Percentiles rank a stretch among this genome's conserved stretches.
These are phyloP conservation scores for Microctenopoma stevenorrisi DNA, from an alignment of 2,797 vertebrate species.

Conservation along the genomic window DNA sequence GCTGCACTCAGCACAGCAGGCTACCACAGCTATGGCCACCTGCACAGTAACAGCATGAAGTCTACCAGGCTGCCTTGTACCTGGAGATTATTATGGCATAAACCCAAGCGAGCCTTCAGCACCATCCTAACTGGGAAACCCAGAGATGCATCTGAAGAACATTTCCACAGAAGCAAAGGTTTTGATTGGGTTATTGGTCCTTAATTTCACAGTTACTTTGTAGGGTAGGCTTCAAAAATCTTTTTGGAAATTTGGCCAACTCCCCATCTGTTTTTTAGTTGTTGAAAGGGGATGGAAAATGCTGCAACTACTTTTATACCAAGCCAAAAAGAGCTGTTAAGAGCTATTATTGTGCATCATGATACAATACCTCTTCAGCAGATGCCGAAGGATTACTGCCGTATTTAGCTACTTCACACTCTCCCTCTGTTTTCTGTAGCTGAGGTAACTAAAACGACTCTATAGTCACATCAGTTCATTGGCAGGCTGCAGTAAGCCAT, in stretches of 20 bases:
- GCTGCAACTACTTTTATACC: neutral
- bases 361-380: slow-evolving; percentile 18
- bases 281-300: neutral
- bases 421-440: slow-evolving; percentile 1
- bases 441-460: neutral
- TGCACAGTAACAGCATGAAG: slow-evolving; percentile 74
- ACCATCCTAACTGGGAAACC: neutral
- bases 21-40: slow-evolving; percentile 68
- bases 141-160: neutral
- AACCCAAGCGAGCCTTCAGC: slow-evolving; percentile 21
- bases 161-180: slow-evolving; percentile 11
- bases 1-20: slow-evolving; percentile 69
- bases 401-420: slow-evolving; percentile 13
- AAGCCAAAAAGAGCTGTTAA: neutral
- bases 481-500: slow-evolving; percentile 2
- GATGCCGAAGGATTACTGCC: slow-evolving; percentile 30
- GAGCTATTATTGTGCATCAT: neutral
- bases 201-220: neutral
- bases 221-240: neutral
- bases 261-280: neutral
- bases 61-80: slow-evolving; percentile 40
- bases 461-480: neutral
- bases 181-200: neutral
- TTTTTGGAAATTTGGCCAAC: neutral
- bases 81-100: slow-evolving; percentile 18